A percentile compares a stretch with the other conserved stretches of the same genome.
These are phyloP conservation scores for Eumerus sabulonum DNA, from an alignment of 2,888 invertebrate species.

Conservation along the genomic window DNA sequence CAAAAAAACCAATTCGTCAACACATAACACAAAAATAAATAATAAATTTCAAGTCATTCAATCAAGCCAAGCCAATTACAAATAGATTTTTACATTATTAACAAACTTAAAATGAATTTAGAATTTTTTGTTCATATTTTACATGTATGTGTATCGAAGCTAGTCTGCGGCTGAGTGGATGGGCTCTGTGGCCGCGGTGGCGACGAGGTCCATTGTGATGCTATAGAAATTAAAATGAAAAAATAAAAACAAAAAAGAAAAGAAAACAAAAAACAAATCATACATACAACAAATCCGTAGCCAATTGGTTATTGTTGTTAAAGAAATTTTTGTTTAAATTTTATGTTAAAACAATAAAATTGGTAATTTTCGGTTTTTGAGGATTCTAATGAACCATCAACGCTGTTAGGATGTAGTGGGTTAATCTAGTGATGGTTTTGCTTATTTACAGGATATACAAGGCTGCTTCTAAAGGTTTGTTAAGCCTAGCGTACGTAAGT, in stretches of 20 bases:
- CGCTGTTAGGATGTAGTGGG: no score
- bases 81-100: neutral
- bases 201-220: constrained; percentile 80
- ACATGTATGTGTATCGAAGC: constrained; percentile 80
- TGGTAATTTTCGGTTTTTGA: no score
- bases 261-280: constrained; percentile 72
- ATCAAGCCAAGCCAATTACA: constrained; percentile 64
- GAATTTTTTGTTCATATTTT: constrained; percentile 75
- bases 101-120: constrained; percentile 43
- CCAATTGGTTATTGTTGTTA: constrained; percentile 64
- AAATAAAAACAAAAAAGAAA: constrained; percentile 73
- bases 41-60: constrained; percentile 29
- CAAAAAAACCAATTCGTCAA: neutral
- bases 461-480: no score
- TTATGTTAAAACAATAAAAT: constrained; percentile 38
- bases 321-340: constrained; percentile 40
- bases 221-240: constrained; percentile 78
- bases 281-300: constrained; percentile 61
- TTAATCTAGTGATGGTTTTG: no score
- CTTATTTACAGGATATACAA: no score
- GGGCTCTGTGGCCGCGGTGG: constrained; percentile 80
- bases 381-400: no score
- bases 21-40: neutral
- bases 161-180: constrained; percentile 80
- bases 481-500: no score